Conservation (phyloP, 2,113 vertebrate species). For the Eretmochelys imbricata region DNA sequence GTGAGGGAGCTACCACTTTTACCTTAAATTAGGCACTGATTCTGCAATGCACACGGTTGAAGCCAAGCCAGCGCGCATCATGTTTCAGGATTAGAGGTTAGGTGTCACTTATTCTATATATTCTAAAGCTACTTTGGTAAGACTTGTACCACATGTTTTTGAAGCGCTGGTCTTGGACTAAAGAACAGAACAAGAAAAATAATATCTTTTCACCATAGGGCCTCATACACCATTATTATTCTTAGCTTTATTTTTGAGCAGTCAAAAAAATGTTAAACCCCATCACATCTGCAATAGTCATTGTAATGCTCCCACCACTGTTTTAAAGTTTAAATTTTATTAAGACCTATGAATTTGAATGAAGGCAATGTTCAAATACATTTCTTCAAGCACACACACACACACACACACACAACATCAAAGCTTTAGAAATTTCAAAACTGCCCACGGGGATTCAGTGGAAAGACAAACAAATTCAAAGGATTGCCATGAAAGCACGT, state of each 20-base stretch:
- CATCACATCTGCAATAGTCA: background rate
- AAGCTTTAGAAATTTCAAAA: slow-evolving; percentile 18
- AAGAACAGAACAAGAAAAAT: background rate
- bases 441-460: background rate
- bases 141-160: background rate
- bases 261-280: background rate
- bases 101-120: background rate
- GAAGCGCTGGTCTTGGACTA: background rate
- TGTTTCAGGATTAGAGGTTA: background rate
- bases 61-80: background rate
- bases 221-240: background rate
- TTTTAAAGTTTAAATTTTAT: background rate
- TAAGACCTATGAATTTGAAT: slow-evolving; percentile 1
- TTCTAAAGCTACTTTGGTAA: background rate
- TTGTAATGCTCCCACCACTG: background rate
- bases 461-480: background rate
- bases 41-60: background rate
- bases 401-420: background rate
- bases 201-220: background rate
- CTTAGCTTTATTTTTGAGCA: background rate
- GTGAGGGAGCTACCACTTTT: no score
- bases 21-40: background rate
- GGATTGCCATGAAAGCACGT: background rate
- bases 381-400: background rate
- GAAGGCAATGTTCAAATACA: background rate